These are phyloP conservation scores for Myodes glareolus DNA, from an alignment of 2,113 vertebrate genomes.

Conservation along the genomic window DNA sequence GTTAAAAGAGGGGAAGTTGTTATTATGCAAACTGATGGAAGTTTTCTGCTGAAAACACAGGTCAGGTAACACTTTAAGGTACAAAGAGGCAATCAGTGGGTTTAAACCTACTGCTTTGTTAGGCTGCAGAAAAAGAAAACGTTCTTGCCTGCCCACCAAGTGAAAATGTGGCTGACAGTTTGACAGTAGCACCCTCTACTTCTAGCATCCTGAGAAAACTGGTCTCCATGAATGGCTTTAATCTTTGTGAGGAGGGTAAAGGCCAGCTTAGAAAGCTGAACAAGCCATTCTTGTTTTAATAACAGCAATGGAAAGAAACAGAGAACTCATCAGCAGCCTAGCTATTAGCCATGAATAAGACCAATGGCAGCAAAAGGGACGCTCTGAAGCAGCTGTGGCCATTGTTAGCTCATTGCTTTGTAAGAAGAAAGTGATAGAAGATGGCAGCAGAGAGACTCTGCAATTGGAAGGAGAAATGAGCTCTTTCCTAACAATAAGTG, in stretches of 20 bases:
- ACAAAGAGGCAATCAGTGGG: constrained; percentile 80
- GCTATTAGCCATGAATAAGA: constrained; percentile 49
- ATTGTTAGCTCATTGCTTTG: constrained; percentile 77
- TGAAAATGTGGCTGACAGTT: constrained; percentile 76
- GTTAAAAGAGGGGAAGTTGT: constrained; percentile 65
- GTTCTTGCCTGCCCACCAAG: constrained; percentile 70
- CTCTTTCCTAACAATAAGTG: constrained; percentile 23
- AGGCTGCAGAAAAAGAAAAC: constrained; percentile 67
- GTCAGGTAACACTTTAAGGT: constrained; percentile 77
- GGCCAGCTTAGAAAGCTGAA: constrained; percentile 65
- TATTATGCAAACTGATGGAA: constrained; percentile 76
- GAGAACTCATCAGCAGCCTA: background rate
- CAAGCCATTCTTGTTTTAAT: constrained; percentile 53
- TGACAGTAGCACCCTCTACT: constrained; percentile 65
- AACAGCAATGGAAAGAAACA: constrained; percentile 75
- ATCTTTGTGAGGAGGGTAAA: constrained; percentile 77
- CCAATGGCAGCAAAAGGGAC: constrained; percentile 47
- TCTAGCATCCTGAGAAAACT: constrained; percentile 77
- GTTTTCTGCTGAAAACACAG: constrained; percentile 72
- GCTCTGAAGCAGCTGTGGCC: constrained; percentile 50
- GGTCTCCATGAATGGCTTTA: constrained; percentile 70
- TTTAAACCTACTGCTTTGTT: constrained; percentile 81
- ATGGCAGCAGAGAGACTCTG: constrained; percentile 43
- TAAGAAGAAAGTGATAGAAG: constrained; percentile 67
- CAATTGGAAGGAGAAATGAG: constrained; percentile 69